Conservation (phyloP, 1,140 invertebrate genomes). For the Panulirus ornatus region DNA sequence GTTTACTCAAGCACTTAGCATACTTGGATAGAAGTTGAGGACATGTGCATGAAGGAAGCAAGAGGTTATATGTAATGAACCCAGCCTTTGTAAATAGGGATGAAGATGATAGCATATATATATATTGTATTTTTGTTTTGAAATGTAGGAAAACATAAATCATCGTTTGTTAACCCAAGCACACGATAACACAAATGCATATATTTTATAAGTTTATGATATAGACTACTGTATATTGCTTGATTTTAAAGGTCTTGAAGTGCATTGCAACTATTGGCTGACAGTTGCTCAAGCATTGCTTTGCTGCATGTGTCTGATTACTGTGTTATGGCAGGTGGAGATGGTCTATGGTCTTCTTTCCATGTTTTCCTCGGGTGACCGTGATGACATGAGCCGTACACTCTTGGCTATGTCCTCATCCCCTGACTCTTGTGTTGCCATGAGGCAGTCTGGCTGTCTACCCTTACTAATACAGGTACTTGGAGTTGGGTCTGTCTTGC, state of each 20-base stretch:
- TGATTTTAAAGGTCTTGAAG: not conserved
- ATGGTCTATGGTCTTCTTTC: conserved; percentile 94
- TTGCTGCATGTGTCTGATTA: not conserved
- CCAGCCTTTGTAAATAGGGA: too few species aligned
- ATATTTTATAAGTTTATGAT: not conserved
- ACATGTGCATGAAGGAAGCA: too few species aligned
- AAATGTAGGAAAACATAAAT: not conserved
- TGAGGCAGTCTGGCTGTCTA: conserved; percentile 95
- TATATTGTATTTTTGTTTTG: not conserved
- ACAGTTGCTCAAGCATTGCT: not conserved
- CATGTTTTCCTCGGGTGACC: conserved; percentile 86
- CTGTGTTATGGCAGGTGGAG: conserved; percentile 85
- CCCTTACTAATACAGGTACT: conserved; percentile 92
- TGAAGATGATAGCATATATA: too few species aligned
- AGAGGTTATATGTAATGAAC: too few species aligned
- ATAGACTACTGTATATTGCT: not conserved
- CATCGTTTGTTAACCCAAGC: not conserved
- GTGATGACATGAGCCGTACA: conserved; percentile 80
- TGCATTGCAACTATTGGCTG: not conserved
- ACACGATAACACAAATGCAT: not conserved
- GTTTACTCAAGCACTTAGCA: too few species aligned
- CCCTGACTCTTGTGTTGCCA: conserved; percentile 92
- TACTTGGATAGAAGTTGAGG: too few species aligned
- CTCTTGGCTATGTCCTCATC: conserved; percentile 94
- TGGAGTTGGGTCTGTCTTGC: not conserved